Evolutionary conservation across 2,797 vertebrate genomes (phyloP), one percentile per base, ranked within the genome.

Genomic region (Calcarius lapponicus): DNA sequence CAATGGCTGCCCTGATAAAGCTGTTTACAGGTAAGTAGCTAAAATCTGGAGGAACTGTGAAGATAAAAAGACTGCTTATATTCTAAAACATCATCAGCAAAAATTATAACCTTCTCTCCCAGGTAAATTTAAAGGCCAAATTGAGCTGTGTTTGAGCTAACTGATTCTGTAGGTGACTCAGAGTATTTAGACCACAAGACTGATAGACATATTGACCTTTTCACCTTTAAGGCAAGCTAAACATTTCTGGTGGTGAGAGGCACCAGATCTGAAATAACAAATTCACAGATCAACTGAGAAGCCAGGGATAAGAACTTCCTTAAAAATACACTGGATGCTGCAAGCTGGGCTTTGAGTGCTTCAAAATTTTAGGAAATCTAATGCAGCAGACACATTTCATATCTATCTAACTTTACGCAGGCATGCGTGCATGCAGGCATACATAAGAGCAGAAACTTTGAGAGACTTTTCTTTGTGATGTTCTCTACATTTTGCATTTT

Each of bases 1-100:
- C 98, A 58, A 98, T 91, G 11, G 97, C 95, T 72, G 98, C 98
- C 88, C 99, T 98, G 97, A 99, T 98, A 91, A 99, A 96, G 88
- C 99, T 99, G 96, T 89, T 99, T 97, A 99, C 98, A 48, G 99
- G 94, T 85, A 99, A 98, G 95, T 99, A 99, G 86, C 98, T 98
- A 88, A 99, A 99, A 96, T 99, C 98, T 83, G 98, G 98, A 92
- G 99, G 99, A 95, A 99, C 99, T 99, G 98, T 81, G 76, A 96
- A 97, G 91, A 93, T 38, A 88, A 95, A 94, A 91, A 47, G 71
- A 90, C 19, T 86, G 50, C 69, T 78, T 73, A 94, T 81, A 94
- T 86, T 91, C 78, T 87, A 69, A 84, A 96, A 95, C 25, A 75
- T 34, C 54, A 62, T 57, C 7, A 70, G 74, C 57, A 92, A 83